Conservation (phyloP, 2,113 vertebrate species). For the Jaculus jaculus region DNA sequence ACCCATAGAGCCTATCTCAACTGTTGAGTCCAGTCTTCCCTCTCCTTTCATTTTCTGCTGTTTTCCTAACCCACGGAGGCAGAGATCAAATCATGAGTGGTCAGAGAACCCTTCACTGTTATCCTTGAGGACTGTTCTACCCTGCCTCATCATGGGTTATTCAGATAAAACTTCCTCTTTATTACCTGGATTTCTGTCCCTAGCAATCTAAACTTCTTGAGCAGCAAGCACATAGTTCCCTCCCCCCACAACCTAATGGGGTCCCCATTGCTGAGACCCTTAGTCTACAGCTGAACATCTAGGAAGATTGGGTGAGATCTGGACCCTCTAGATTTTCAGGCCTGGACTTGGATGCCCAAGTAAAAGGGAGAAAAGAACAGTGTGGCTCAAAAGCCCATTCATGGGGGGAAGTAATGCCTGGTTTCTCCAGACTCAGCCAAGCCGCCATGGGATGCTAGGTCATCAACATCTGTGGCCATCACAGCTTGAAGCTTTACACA, state of each 20-base stretch:
- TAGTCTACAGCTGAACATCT: neutral
- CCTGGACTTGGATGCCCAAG: neutral
- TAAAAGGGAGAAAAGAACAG: neutral
- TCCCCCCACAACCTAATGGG: too few species aligned
- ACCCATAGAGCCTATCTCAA: too few species aligned
- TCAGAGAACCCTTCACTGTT: neutral
- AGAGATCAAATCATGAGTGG: neutral
- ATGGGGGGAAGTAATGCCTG: neutral
- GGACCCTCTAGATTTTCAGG: neutral
- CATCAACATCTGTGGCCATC: neutral
- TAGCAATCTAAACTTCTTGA: neutral
- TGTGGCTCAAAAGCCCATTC: neutral
- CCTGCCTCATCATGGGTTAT: neutral
- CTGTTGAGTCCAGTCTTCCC: too few species aligned
- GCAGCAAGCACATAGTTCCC: accelerated
- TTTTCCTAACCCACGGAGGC: neutral
- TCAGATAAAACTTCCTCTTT: neutral
- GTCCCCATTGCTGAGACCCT: neutral
- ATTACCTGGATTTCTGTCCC: neutral
- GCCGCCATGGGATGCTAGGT: neutral
- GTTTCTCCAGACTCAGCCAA: neutral
- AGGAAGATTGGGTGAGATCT: neutral
- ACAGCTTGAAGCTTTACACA: neutral
- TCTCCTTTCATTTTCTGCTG: too few species aligned
- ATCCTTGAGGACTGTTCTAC: neutral